Base-by-base conservation (phyloP, 92 coral and sea anemone genomes). In the Epizoanthus stellaris region DNA sequence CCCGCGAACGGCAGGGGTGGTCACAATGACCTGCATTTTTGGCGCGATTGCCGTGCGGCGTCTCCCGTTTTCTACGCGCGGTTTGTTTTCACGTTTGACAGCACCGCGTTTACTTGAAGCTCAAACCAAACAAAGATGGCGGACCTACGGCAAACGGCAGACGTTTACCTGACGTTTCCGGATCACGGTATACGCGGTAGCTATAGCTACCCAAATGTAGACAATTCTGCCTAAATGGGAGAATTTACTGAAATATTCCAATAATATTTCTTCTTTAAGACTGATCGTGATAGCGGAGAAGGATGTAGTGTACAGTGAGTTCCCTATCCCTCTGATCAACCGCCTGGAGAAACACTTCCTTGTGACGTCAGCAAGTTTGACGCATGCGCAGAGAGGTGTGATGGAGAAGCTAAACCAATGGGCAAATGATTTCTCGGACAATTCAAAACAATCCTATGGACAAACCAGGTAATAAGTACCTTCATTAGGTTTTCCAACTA, bases 231-330 rank as follows among this genome's bases (percentile, higher is more conserved):
- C 16, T 19, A 10, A 67, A 8, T 60, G 47, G 13, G 20, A 77
- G 67, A 54, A 1, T 52, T 62, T 25, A 14, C 21, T 39, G 16
- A 21, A 25, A 9, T 21, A 19, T 54, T 4, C 13, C 54, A 30
- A 30, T 30, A 30, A 30, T 25, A 20, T 61, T 61, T 4, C 67
- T 40, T 36, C 34, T 23, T 53, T 20, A 67, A 92, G 98, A 68
- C 59, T 95, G 86, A 91, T 95, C 77, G 98, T 95, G 25, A 86
- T 95, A 23, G 98, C 98, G 6, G 98, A 95, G 86, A 95, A 84
- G 84, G 90, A 89, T 15, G 93, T 87, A 43, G 98, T 95, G 43
- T 94, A 94, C 81, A 87, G 84, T 23, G 80, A 86, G 67, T 94
- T 94, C 73, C 98, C 95, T 1, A 91, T 93, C 25, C 97, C 97